A percentile compares a stretch with the other conserved stretches of the same genome.
These are phyloP conservation scores for Hippocampus barbouri DNA, from an alignment of 2,113 vertebrate species.

Conservation along the genomic window DNA sequence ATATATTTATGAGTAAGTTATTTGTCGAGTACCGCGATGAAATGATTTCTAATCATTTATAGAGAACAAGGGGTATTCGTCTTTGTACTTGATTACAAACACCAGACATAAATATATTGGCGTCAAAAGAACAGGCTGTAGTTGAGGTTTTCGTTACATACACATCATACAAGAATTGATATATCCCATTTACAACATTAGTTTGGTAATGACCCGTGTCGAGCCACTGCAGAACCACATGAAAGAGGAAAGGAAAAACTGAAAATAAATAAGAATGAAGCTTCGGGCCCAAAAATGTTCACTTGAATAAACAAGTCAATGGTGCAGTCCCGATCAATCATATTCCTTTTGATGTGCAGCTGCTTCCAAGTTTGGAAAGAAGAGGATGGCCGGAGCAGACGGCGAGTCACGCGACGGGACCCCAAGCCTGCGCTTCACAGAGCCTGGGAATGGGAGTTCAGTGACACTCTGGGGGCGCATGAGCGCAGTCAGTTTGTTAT, in stretches of 20 bases:
- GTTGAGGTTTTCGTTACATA: not conserved
- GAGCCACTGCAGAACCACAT: conserved; percentile 61
- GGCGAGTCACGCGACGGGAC: conserved; percentile 57
- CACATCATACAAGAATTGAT: not conserved
- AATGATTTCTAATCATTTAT: no score
- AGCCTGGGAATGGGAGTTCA: conserved; percentile 59
- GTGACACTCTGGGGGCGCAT: conserved; percentile 43
- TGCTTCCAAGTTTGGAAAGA: conserved; percentile 72
- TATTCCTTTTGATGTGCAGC: conserved; percentile 73
- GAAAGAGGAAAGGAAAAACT: conserved; percentile 45
- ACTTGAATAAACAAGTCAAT: conserved; percentile 73
- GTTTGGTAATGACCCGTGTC: conserved; percentile 40
- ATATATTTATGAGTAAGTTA: no score
- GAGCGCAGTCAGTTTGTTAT: conserved; percentile 61
- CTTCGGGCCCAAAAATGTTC: conserved; percentile 63
- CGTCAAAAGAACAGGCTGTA: not conserved
- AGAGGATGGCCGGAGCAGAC: conserved; percentile 59
- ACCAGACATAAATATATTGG: not conserved
- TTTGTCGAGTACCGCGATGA: no score
- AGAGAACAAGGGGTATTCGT: no score
- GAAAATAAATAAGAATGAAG: conserved; percentile 33
- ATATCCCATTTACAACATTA: conserved; percentile 54
- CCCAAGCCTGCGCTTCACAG: conserved; percentile 37
- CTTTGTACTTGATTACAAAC: no score
- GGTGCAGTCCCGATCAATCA: conserved; percentile 69